Conservation (phyloP, 2,797 vertebrate genomes). For the Vultur gryphus region DNA sequence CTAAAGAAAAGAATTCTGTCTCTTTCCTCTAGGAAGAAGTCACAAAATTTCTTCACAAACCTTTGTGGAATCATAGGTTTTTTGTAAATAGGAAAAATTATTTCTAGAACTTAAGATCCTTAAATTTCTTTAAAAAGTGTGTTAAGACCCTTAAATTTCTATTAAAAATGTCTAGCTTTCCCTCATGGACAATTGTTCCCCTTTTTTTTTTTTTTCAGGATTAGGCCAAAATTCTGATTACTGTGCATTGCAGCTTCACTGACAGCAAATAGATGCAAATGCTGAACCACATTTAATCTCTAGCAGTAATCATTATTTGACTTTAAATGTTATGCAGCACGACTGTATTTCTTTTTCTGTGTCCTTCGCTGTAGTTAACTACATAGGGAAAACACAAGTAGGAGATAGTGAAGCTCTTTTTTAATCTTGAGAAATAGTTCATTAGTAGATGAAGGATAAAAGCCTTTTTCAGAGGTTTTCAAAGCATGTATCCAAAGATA, state of each 20-base stretch:
- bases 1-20: not conserved
- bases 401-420: not conserved
- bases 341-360: not conserved
- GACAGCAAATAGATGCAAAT: not conserved
- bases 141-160: not conserved
- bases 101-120: not conserved
- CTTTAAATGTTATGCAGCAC: not conserved
- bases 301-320: not conserved
- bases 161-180: not conserved
- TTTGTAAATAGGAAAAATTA: not conserved
- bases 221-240: not conserved
- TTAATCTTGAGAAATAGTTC: not conserved
- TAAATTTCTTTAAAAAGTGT: not conserved
- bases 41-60: not conserved
- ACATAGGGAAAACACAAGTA: not conserved
- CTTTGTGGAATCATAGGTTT: not conserved
- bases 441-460: not conserved
- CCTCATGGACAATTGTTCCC: not conserved
- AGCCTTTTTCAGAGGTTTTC: not conserved
- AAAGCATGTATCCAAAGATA: not conserved
- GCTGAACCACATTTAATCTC: not conserved
- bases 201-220: not conserved
- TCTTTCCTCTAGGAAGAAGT: not conserved
- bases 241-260: not conserved
- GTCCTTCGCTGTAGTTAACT: not conserved